Percentiles rank a stretch among this genome's conserved stretches.
phyloP scores from a whole-genome alignment of 2,113 vertebrate genomes.

The Seriola rivoliana region DNA sequence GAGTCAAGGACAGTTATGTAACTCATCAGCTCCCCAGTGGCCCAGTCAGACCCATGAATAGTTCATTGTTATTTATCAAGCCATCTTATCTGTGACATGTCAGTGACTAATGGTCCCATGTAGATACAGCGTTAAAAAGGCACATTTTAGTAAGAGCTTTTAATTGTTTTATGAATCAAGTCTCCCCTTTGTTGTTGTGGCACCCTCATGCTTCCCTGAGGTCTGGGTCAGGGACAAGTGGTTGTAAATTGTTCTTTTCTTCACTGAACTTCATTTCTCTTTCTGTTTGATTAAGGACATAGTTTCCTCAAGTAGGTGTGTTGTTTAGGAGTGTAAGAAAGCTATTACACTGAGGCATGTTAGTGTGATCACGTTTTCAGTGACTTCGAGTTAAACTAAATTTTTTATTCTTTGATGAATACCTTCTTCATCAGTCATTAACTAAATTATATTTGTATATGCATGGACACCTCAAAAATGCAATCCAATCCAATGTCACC shows the following conservation, averaged over 20 bases:
- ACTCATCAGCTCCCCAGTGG: constrained; percentile 12
- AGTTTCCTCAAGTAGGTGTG: too few relatives aligned
- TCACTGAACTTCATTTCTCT: too few relatives aligned
- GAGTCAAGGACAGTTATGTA: constrained; percentile 33
- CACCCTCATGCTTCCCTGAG: neutral
- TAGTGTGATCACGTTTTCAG: neutral
- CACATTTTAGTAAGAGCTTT: constrained; percentile 6
- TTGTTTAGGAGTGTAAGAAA: too few relatives aligned
- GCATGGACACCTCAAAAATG: neutral
- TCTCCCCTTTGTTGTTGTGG: constrained; percentile 16
- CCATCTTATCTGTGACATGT: constrained; percentile 4
- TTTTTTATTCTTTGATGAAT: neutral
- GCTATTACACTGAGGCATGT: too few relatives aligned
- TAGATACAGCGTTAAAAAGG: neutral
- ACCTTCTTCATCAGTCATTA: neutral
- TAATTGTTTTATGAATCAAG: constrained; percentile 13
- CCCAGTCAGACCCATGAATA: neutral
- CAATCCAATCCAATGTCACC: too few relatives aligned
- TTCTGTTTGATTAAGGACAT: too few relatives aligned
- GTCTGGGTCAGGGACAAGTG: neutral
- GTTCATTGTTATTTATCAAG: constrained; percentile 33
- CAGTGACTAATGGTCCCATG: neutral
- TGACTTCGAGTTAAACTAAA: neutral
- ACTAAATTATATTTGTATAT: neutral
- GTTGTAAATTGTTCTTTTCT: too few relatives aligned